Evolutionary conservation across 1,140 invertebrate genomes (phyloP).

Genomic region (Branchinecta lynchi): DNA sequence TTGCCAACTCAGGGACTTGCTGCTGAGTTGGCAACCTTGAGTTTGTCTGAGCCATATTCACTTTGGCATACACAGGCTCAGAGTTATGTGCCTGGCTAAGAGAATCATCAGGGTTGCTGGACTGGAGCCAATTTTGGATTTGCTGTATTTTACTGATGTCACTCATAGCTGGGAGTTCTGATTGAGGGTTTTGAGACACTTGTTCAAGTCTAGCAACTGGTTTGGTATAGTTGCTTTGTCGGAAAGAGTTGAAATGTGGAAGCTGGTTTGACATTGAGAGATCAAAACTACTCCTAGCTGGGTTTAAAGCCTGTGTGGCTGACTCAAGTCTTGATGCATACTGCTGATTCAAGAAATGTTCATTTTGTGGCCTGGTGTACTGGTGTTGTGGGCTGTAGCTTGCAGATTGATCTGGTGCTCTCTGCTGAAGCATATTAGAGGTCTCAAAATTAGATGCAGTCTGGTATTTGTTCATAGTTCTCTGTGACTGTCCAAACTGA

Average conservation of each 20-base stretch:
- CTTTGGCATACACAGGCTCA: background rate
- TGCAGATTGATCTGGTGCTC: background rate
- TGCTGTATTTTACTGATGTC: background rate
- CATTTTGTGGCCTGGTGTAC: background rate
- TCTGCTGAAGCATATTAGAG: too few species aligned
- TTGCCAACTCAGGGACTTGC: background rate
- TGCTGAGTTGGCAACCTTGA: background rate
- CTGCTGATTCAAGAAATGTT: background rate
- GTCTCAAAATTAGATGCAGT: too few species aligned
- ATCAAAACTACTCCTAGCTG: background rate
- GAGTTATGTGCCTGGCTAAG: background rate
- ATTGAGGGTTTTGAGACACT: background rate
- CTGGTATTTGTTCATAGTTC: too few species aligned
- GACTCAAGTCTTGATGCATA: background rate
- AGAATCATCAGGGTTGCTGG: constrained; percentile 7
- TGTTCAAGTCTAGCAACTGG: background rate
- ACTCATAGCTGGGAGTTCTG: background rate
- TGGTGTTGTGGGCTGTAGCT: background rate
- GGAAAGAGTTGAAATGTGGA: background rate
- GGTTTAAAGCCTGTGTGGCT: constrained; percentile 2
- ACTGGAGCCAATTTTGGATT: constrained; percentile 3
- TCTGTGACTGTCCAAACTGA: too few species aligned
- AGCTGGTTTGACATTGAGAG: background rate
- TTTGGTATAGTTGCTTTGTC: background rate
- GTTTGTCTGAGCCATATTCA: background rate